Evolutionary conservation across 2,888 invertebrate genomes (phyloP), one percentile per base, ranked within the genome.

Genomic region (Carterocephalus palaemon): DNA sequence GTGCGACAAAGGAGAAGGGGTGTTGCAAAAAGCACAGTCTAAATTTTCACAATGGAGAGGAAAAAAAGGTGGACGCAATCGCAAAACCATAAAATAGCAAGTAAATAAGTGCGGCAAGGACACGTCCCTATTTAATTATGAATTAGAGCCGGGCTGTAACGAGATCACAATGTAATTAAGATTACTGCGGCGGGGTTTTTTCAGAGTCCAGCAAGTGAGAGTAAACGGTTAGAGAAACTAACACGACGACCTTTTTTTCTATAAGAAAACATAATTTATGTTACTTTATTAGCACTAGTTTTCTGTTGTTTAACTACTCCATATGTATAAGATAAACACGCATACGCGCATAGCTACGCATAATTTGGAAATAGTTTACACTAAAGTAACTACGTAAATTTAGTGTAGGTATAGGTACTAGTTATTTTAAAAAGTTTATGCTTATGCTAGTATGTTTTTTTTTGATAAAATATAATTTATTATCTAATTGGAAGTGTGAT

Each of bases 161-260:
- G 79, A 83, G 84, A 85, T 84, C 84, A 80, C 83, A 83, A 78
- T 76, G 76, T 83, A 84, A 85, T 85, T 83, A 84, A 85, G 85
- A 85, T 85, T 85, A 85, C 83, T 79, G 79, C 70, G 78, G 69
- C 64, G 66, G 65, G 75, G 64, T 78, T 82, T 81, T 76, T 81
- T 75, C 70, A 72, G 67, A 59, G 66, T 64, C 66, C 60, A 67
- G 65, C 70, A 72, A 76, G 73, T 73, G 63, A 67, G 70, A 75
- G 73, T 74, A 77, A 83, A 77, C 73, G 75, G 67, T 66, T 58
- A 70, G 68, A 60, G 67, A 74, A 77, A 61, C 60, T 62, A 57
- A 75, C 64, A 63, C 52, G 59, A 64, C 57, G 51, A 49, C 47
- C 50, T 53, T 59, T 56, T 54, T 49, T 29, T 47, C 43, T 49